Evolutionary conservation across 2,888 invertebrate genomes (phyloP).

Genomic region (Trichogramma evanescens): DNA sequence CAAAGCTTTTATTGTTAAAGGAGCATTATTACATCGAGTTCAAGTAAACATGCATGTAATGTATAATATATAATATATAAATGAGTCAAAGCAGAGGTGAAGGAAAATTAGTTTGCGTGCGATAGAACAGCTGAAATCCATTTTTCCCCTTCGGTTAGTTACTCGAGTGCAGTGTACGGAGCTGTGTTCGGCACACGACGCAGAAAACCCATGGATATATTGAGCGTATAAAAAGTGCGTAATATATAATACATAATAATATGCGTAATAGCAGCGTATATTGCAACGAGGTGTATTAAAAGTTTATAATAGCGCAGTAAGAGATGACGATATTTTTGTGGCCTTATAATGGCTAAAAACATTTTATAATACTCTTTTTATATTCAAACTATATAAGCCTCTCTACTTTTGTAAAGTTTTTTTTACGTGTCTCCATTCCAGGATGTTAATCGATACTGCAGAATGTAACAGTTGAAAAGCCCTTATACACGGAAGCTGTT

Average conservation of each 20-base stretch:
- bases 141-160: constrained; percentile 10
- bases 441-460: constrained; percentile 20
- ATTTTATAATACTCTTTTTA: constrained; percentile 21
- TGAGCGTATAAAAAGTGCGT: too few relatives aligned
- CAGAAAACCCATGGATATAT: not conserved
- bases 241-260: too few relatives aligned
- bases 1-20: too few relatives aligned
- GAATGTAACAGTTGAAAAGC: too few relatives aligned
- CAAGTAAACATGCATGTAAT: too few relatives aligned
- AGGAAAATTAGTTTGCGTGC: too few relatives aligned
- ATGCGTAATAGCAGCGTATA: too few relatives aligned
- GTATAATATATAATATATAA: too few relatives aligned
- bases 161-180: not conserved
- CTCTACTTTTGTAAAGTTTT: not conserved
- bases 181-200: not conserved
- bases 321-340: constrained; percentile 16
- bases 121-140: not conserved
- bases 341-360: constrained; percentile 18
- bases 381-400: constrained; percentile 21
- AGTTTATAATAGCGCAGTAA: not conserved
- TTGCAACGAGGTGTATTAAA: too few relatives aligned
- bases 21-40: too few relatives aligned
- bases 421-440: constrained; percentile 14
- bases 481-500: too few relatives aligned
- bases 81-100: too few relatives aligned